Evolutionary conservation across 2,113 vertebrate species (phyloP).

Genomic region (Ibidorhyncha struthersii): DNA sequence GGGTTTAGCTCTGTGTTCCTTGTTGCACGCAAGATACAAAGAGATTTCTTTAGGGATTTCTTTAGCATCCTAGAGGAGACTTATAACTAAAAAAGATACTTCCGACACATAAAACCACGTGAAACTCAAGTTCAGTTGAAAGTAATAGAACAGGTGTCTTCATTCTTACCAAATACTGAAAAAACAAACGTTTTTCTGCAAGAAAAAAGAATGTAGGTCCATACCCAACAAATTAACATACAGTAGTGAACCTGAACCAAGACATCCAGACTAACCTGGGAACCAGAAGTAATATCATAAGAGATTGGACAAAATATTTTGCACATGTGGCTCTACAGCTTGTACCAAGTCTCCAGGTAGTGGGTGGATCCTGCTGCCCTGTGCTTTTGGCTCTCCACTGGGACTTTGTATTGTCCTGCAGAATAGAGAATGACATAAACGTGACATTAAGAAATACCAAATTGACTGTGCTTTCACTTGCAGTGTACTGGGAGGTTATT

Average conservation of each 20-base stretch:
- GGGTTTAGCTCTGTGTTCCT: not conserved
- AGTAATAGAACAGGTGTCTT: not conserved
- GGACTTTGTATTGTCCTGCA: not conserved
- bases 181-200: not conserved
- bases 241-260: not conserved
- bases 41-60: not conserved
- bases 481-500: not conserved
- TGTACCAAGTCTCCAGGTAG: not conserved
- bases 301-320: not conserved
- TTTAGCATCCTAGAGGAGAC: not conserved
- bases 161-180: not conserved
- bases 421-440: not conserved
- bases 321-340: not conserved
- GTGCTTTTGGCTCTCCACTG: not conserved
- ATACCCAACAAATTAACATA: not conserved
- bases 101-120: not conserved
- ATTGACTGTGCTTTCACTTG: not conserved
- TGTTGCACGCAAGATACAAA: not conserved
- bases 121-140: not conserved
- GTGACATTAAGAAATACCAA: not conserved
- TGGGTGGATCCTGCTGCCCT: not conserved
- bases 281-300: not conserved
- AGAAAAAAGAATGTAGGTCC: not conserved
- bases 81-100: not conserved
- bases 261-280: not conserved